Conservation (phyloP, 2,113 vertebrate genomes). For the Aplodontia rufa region DNA sequence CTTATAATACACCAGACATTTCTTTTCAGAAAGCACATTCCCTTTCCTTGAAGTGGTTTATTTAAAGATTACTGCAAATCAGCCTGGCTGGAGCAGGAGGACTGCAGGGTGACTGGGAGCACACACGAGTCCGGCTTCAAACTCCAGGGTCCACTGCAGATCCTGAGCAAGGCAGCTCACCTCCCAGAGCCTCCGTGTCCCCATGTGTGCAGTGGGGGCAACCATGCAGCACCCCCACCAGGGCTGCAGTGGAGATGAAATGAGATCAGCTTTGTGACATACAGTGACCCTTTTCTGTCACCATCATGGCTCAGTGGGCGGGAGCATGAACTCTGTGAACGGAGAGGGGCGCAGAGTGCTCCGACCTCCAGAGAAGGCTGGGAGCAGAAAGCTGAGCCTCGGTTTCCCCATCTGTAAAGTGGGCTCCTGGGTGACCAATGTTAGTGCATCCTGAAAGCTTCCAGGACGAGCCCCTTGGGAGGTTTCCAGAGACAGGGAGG, state of each 20-base stretch:
- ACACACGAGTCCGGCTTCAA: neutral
- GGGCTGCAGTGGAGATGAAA: neutral
- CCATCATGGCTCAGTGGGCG: neutral
- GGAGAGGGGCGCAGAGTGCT: neutral
- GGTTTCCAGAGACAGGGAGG: neutral
- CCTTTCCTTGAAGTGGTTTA: neutral
- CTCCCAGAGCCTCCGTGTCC: neutral
- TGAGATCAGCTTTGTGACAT: neutral
- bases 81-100: neutral
- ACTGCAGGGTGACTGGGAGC: neutral
- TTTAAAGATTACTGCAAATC: neutral
- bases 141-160: no score
- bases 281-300: no score
- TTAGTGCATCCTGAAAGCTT: neutral
- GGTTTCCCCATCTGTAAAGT: neutral
- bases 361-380: neutral
- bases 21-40: neutral
- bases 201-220: neutral
- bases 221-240: fast-evolving
- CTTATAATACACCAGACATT: neutral
- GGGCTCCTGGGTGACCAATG: neutral
- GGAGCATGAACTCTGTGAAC: neutral
- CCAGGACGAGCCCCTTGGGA: neutral
- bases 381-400: neutral
- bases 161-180: neutral